Base-by-base conservation (phyloP, 2,113 vertebrate genomes). In the Sceloporus tristichus region DNA sequence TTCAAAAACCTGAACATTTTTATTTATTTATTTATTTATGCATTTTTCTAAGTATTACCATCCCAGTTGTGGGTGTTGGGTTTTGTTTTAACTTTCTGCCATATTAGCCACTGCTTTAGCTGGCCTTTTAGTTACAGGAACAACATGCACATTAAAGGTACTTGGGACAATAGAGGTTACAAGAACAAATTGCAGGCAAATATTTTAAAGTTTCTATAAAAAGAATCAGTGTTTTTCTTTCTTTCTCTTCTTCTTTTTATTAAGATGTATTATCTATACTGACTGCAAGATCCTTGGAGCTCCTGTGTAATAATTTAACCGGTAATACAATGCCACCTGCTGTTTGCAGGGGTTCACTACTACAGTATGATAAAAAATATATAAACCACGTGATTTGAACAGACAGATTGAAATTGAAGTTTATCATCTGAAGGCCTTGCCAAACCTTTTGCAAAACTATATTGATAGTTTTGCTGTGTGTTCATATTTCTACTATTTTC, bases 301-400 rank as follows among this genome's bases (percentile, higher is more conserved):
- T 34, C 66, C 82, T 5, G 4, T 62, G 2, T 34, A 59, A 42
- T 76, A 21, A 18, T 75, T 90, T 87, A 77, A 71, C 93, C 96
- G 96, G 96, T 95, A 88, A 91, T 96, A 96, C 91, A 97, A 91
- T 94, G 90, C 97, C 97, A 97, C 96, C 98, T 97, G 88, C 96
- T 98, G 98, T 84, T 88, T 34, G 1, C 13, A 62, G 25, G 42
- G 0, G 29, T 2, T 10, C 42, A 85, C 86, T 87, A 80, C 91
- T 84, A 8, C 82, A 79, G 4, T 38, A 48, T 68, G 79, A 59
- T 84, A 59, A 74, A 29, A 5, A 25, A 48, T 86, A 86, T 85
- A 38, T 18, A 40, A 85, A 77, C 77, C 34, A 66, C 42, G 62
- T 70, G 85, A 62, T 66, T 74, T 65, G 38, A 66, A 21, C 66